phyloP scores from a whole-genome alignment of 2,797 vertebrate species.

The Anolis apletophallus region DNA sequence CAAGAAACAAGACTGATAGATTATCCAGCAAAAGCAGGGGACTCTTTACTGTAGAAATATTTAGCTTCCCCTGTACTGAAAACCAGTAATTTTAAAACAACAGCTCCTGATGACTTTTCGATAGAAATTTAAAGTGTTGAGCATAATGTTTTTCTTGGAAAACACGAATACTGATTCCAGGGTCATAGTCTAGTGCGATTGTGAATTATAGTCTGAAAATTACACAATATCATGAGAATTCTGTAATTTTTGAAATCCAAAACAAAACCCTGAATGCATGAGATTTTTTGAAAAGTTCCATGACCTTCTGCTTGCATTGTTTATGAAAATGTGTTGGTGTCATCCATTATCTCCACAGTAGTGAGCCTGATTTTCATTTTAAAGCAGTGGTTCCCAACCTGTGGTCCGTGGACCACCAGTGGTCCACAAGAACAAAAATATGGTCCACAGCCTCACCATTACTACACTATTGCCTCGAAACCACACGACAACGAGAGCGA shows the following conservation, averaged over 20 bases:
- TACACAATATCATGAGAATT: conserved; percentile 5
- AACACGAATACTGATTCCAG: fast-evolving
- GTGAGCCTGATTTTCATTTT: conserved; percentile 44
- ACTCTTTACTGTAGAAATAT: neutral
- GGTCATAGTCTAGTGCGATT: neutral
- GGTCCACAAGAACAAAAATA: no score
- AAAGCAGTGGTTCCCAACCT: neutral
- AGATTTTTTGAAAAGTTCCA: conserved; percentile 45
- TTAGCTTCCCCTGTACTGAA: neutral
- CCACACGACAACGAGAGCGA: no score
- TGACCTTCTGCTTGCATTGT: conserved; percentile 48
- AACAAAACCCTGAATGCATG: conserved; percentile 46
- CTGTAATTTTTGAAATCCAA: conserved; percentile 15
- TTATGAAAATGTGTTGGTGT: conserved; percentile 34
- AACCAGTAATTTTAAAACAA: neutral
- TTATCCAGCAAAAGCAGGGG: neutral
- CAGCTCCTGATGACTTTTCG: neutral
- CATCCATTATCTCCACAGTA: conserved; percentile 35
- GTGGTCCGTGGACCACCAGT: no score
- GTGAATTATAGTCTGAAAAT: neutral
- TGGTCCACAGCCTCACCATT: no score
- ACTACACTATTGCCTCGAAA: no score
- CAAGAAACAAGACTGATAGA: neutral
- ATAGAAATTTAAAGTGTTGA: neutral
- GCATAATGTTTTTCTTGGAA: neutral